A percentile compares a stretch with the other conserved stretches of the same genome.
Conservation (phyloP, 2,888 invertebrate species). For the Meteorus colon region DNA sequence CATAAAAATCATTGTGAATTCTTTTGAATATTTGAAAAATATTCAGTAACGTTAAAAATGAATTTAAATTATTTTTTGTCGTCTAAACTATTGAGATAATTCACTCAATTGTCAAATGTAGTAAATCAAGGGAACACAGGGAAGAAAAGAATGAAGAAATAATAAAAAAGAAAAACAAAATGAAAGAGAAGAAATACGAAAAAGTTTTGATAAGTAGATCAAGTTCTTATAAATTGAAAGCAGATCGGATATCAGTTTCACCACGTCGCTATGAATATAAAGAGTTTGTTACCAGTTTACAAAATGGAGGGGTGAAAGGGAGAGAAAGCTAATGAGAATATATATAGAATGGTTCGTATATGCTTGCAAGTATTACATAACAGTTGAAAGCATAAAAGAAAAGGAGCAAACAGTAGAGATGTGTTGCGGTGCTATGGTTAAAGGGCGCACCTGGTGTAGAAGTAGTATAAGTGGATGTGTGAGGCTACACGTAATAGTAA, state of each 20-base stretch:
- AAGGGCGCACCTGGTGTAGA: background rate
- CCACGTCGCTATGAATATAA: background rate
- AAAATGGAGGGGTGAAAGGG: background rate
- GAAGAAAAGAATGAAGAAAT: background rate
- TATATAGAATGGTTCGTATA: background rate
- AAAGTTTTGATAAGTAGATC: background rate
- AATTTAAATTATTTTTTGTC: no score
- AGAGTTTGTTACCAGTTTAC: background rate
- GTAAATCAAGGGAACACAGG: no score
- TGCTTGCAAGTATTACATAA: background rate
- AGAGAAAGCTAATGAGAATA: background rate
- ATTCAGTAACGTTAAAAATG: no score
- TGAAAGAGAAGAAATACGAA: background rate
- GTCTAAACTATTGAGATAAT: no score
- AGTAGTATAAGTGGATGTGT: background rate
- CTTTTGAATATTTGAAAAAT: no score
- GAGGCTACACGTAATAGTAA: background rate
- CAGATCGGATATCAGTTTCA: background rate
- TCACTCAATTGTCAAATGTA: no score
- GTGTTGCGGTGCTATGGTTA: background rate
- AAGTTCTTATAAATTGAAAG: background rate
- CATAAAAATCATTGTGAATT: no score
- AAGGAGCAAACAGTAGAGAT: background rate
- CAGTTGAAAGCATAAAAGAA: background rate
- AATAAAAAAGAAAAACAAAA: background rate